A percentile compares a stretch with the other conserved stretches of the same genome.
phyloP scores from a whole-genome alignment of 2,888 invertebrate genomes.

The Mycalesis mineus region DNA sequence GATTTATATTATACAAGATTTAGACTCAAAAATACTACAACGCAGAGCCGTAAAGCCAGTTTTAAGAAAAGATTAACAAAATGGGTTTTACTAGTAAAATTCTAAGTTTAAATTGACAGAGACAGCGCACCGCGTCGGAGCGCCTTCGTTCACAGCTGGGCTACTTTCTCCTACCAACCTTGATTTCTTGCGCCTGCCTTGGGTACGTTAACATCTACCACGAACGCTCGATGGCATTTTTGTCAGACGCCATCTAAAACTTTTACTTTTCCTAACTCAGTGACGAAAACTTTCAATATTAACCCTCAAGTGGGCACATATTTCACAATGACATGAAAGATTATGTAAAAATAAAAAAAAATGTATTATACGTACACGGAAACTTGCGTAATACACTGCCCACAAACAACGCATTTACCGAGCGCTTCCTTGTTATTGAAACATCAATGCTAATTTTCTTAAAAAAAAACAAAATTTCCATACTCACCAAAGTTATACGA shows the following conservation, averaged over 20 bases:
- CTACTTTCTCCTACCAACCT: conserved; percentile 74
- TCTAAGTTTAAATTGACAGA: neutral
- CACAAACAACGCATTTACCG: conserved; percentile 18
- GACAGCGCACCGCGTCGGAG: conserved; percentile 24
- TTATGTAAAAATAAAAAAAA: conserved; percentile 39
- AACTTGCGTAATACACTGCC: conserved; percentile 39
- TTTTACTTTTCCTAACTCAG: conserved; percentile 62
- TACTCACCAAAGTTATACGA: conserved; percentile 35
- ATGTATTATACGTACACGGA: conserved; percentile 37
- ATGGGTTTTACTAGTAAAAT: too few relatives aligned
- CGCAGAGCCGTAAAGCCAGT: too few relatives aligned
- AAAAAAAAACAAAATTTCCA: conserved; percentile 17
- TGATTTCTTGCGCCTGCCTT: conserved; percentile 62
- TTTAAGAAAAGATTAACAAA: too few relatives aligned
- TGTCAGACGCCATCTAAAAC: conserved; percentile 52
- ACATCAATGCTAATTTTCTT: conserved; percentile 8
- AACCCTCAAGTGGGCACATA: conserved; percentile 25
- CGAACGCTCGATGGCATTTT: conserved; percentile 58
- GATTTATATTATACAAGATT: too few relatives aligned
- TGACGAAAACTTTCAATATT: conserved; percentile 30
- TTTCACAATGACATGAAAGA: conserved; percentile 33
- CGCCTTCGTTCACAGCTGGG: conserved; percentile 47
- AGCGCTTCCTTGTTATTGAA: conserved; percentile 22
- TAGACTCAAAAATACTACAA: too few relatives aligned
- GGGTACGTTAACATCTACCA: conserved; percentile 54